Evolutionary conservation across 2,113 vertebrate genomes (phyloP).

Genomic region (Salvelinus fontinalis): DNA sequence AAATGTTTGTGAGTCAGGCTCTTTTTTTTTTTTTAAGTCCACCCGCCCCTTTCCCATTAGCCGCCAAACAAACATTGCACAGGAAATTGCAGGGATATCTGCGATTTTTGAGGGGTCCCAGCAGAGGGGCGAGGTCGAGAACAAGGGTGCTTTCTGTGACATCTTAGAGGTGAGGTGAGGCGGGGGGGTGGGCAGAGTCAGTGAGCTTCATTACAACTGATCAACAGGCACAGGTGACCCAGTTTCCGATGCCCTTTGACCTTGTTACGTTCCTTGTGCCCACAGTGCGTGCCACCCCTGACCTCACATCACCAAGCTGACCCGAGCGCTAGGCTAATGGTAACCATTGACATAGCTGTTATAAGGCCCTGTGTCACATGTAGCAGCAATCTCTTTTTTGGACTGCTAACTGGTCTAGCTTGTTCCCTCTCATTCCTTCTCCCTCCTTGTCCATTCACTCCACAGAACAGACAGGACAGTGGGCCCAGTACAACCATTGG

Average conservation of each 20-base stretch:
- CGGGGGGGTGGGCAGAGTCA: conserved; percentile 37
- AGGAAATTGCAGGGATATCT: conserved; percentile 80
- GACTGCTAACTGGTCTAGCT: conserved; percentile 24
- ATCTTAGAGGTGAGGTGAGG: conserved; percentile 57
- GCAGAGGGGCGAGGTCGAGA: conserved; percentile 56
- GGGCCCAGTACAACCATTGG: conserved; percentile 33
- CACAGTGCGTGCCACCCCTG: conserved; percentile 17
- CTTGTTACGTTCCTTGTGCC: neutral
- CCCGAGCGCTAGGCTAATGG: too few relatives aligned
- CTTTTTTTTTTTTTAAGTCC: conserved; percentile 56
- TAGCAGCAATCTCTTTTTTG: conserved; percentile 5
- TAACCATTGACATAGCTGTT: neutral
- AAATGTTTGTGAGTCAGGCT: conserved; percentile 70
- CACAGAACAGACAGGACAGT: conserved; percentile 5
- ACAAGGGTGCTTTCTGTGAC: conserved; percentile 75
- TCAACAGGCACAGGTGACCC: conserved; percentile 57
- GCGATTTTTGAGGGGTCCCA: conserved; percentile 76
- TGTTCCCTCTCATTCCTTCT: neutral
- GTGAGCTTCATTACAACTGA: conserved; percentile 13
- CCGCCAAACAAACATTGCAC: conserved; percentile 77
- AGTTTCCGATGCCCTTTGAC: conserved; percentile 51
- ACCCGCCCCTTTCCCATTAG: conserved; percentile 42
- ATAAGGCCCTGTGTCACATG: neutral
- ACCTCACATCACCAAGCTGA: conserved; percentile 7
- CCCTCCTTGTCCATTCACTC: conserved; percentile 13